Conservation (phyloP, 2,797 vertebrate genomes). For the Microctenopoma stevenorrisi region DNA sequence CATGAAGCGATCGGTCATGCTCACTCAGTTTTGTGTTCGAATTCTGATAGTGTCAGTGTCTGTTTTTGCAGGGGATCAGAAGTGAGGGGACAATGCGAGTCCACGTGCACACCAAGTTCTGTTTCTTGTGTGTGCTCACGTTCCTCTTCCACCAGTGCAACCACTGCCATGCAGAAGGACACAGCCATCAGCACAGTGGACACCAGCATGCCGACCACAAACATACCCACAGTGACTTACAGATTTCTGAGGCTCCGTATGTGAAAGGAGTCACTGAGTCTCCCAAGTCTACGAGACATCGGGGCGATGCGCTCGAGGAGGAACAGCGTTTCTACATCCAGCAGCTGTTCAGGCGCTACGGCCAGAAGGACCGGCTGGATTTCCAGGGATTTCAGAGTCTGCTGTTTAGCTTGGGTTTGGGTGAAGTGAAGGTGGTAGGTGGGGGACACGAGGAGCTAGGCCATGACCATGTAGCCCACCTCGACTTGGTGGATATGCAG, state of each 20-base stretch:
- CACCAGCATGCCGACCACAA: conserved; percentile 60
- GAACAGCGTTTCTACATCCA: conserved; percentile 95
- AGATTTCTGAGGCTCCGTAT: conserved; percentile 88
- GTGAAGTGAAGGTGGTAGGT: conserved; percentile 91
- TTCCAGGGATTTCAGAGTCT: conserved; percentile 94
- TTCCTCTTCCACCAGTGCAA: conserved; percentile 94
- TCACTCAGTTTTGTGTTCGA: too few species aligned
- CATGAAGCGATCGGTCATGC: too few species aligned
- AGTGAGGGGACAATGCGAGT: conserved; percentile 91
- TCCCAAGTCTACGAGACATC: conserved; percentile 58
- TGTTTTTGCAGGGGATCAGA: conserved; percentile 79
- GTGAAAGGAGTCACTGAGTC: conserved; percentile 60
- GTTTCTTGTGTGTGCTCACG: conserved; percentile 97
- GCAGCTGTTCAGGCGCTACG: conserved; percentile 92
- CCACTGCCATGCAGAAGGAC: conserved; percentile 88
- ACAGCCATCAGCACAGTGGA: conserved; percentile 75
- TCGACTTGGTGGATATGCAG: conserved; percentile 91
- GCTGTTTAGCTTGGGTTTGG: conserved; percentile 91
- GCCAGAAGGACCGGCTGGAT: conserved; percentile 90
- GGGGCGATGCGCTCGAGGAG: conserved; percentile 84
- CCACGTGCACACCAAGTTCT: conserved; percentile 95
- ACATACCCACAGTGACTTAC: conserved; percentile 84
- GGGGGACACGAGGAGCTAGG: conserved; percentile 92
- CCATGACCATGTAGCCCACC: conserved; percentile 94
- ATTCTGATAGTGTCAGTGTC: conserved; percentile 8